These are phyloP conservation scores for Parus major DNA, from an alignment of 2,113 vertebrate genomes.

Conservation along the genomic window DNA sequence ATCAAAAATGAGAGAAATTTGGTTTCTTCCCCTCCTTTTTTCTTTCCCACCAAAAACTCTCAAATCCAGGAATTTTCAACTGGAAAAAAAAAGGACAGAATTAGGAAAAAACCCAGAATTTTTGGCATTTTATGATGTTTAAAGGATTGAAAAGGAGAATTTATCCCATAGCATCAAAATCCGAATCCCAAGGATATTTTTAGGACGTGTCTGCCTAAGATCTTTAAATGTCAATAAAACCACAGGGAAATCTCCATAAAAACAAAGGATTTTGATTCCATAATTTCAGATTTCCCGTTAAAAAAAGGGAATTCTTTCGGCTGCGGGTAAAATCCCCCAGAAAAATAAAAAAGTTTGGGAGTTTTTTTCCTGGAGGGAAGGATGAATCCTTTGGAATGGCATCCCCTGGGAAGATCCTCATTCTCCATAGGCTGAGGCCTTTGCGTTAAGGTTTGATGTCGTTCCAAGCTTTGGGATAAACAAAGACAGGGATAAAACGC, in stretches of 20 bases:
- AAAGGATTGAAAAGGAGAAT: not conserved
- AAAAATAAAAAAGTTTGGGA: not conserved
- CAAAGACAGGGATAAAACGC: not conserved
- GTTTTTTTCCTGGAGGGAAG: not conserved
- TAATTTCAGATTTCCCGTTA: not conserved
- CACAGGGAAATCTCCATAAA: not conserved
- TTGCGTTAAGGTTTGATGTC: not conserved
- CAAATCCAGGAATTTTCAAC: accelerated
- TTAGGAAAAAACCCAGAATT: not conserved
- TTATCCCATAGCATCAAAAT: not conserved
- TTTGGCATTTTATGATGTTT: not conserved
- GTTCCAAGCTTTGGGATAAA: not conserved
- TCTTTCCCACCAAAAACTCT: not conserved
- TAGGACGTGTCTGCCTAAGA: not conserved
- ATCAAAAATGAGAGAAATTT: not conserved
- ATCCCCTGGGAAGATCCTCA: not conserved
- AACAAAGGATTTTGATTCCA: not conserved
- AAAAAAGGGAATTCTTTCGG: not conserved
- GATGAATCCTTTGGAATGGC: not conserved
- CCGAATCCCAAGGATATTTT: not conserved
- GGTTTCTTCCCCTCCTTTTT: accelerated
- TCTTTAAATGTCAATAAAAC: not conserved
- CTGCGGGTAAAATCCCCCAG: not conserved
- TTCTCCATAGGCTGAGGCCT: not conserved
- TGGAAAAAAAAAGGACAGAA: too few relatives aligned